phyloP scores from a whole-genome alignment of 2,888 invertebrate genomes.

The Cryptocephalus primarius region DNA sequence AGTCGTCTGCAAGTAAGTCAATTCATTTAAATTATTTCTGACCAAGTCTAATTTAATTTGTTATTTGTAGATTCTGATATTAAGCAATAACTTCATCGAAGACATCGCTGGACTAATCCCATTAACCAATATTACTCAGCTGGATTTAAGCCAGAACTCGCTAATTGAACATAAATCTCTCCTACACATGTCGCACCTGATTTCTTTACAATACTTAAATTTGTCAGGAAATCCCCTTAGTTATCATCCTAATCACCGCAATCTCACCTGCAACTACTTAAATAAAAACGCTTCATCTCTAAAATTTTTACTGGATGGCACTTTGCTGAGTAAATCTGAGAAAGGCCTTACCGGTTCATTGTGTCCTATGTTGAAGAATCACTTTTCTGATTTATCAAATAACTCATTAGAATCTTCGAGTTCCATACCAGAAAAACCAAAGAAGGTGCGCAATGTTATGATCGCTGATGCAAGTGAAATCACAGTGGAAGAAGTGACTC shows the following conservation, averaged over 20 bases:
- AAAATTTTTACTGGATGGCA: conserved; percentile 46
- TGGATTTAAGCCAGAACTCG: conserved; percentile 55
- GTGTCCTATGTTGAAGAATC: conserved; percentile 20
- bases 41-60: not conserved
- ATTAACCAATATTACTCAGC: conserved; percentile 43
- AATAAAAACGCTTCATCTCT: conserved; percentile 42
- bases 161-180: conserved; percentile 48
- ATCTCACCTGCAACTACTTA: conserved; percentile 42
- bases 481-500: conserved; percentile 29
- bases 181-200: conserved; percentile 43
- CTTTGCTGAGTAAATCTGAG: conserved; percentile 43
- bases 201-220: conserved; percentile 43
- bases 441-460: conserved; percentile 34
- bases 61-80: conserved; percentile 42
- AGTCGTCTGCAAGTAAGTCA: conserved; percentile 33
- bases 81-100: conserved; percentile 55
- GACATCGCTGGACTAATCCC: conserved; percentile 44
- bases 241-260: conserved; percentile 49
- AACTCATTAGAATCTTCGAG: conserved; percentile 13
- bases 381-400: conserved; percentile 6
- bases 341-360: conserved; percentile 38
- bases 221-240: conserved; percentile 52
- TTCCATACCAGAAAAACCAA: conserved; percentile 21
- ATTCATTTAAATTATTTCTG: not conserved
- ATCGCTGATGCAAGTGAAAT: conserved; percentile 34